Evolutionary conservation across 2,113 vertebrate species (phyloP).

Genomic region (Girardinichthys multiradiatus): DNA sequence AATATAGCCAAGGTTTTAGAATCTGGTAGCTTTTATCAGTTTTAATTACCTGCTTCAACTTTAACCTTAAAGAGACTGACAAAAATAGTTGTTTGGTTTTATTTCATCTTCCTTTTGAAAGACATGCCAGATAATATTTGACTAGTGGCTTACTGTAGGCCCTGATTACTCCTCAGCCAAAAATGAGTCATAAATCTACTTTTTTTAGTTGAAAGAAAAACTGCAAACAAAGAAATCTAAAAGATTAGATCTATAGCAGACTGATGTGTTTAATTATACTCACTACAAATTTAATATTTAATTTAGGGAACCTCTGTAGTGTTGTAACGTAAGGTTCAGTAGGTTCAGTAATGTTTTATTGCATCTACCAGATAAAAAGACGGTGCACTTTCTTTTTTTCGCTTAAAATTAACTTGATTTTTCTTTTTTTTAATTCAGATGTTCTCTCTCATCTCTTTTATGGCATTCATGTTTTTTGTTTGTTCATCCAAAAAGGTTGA

Average conservation of each 20-base stretch:
- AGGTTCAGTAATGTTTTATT: no score
- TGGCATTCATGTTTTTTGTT: no score
- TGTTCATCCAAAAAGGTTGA: no score
- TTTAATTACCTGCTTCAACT: constrained; percentile 1
- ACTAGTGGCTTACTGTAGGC: neutral
- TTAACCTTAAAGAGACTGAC: neutral
- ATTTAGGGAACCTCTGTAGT: neutral
- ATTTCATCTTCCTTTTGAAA: neutral
- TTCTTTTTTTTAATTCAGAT: no score
- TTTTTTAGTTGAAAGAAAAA: neutral
- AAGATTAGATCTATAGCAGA: neutral
- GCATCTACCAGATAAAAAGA: neutral
- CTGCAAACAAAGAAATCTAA: neutral
- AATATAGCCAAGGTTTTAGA: neutral
- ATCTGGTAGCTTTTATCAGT: constrained; percentile 1
- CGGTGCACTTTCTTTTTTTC: neutral
- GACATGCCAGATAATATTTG: neutral
- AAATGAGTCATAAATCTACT: neutral
- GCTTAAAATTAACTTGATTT: neutral
- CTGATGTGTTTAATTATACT: neutral
- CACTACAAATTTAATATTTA: neutral
- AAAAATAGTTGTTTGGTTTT: neutral
- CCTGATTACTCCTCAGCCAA: neutral
- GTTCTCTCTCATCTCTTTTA: no score
- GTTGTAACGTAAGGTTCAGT: no score